Evolutionary conservation across 2,888 invertebrate species (phyloP).

Genomic region (Dryobotodes eremita): DNA sequence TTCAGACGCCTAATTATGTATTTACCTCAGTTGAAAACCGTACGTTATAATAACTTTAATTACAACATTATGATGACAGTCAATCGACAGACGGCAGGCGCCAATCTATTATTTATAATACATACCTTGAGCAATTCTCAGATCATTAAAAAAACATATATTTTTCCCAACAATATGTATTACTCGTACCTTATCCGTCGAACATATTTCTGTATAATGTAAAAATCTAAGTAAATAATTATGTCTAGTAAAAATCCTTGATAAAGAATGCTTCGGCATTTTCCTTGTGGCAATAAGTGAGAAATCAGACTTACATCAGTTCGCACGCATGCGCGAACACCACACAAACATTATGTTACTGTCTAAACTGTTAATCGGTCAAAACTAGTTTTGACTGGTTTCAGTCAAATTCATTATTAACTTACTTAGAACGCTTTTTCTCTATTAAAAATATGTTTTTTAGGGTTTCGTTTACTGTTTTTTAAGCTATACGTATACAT

Average conservation of each 20-base stretch:
- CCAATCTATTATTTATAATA: slow-evolving; percentile 11
- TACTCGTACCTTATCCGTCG: slow-evolving; percentile 39
- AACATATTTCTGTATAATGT: slow-evolving; percentile 55
- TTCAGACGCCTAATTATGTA: slow-evolving; percentile 3
- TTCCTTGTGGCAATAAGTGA: slow-evolving; percentile 68
- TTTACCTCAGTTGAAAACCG: too few relatives aligned
- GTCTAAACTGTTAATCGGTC: not conserved
- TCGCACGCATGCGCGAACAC: slow-evolving; percentile 64
- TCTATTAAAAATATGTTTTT: not conserved
- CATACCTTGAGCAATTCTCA: slow-evolving; percentile 11
- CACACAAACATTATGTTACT: slow-evolving; percentile 35
- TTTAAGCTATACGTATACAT: not conserved
- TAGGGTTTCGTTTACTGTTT: not conserved
- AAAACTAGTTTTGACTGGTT: not conserved
- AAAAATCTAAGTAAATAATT: slow-evolving; percentile 60
- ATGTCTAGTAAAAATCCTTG: slow-evolving; percentile 62
- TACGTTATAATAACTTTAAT: too few relatives aligned
- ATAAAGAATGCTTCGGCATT: slow-evolving; percentile 64
- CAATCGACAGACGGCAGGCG: slow-evolving; percentile 26
- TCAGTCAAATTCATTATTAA: not conserved
- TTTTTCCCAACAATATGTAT: slow-evolving; percentile 29
- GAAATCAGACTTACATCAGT: slow-evolving; percentile 68
- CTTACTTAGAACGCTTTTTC: not conserved
- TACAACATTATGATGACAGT: not conserved
- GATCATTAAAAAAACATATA: slow-evolving; percentile 24